phyloP scores from a whole-genome alignment of 1,140 invertebrate genomes.

The Carposina sasakii region DNA sequence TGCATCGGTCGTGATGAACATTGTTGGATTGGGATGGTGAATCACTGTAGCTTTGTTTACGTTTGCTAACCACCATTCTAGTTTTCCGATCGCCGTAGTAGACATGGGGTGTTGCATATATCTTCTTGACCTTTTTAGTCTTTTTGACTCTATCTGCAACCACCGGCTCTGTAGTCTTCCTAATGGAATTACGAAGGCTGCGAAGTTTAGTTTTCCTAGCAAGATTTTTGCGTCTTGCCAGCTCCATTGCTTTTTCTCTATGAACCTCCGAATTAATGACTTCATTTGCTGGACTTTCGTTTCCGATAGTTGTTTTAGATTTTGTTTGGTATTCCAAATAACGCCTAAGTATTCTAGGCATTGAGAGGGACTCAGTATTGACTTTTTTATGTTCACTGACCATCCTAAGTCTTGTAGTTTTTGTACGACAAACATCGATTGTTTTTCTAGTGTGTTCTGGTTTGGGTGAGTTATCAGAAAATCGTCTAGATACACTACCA shows the following conservation, averaged over 20 bases:
- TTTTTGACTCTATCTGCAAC: neutral
- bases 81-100: too few species aligned
- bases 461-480: constrained; percentile 4
- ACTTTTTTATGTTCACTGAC: constrained; percentile 22
- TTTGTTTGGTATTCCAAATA: too few species aligned
- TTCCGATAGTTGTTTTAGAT: too few species aligned
- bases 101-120: too few species aligned
- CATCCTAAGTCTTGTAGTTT: constrained; percentile 22
- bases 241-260: too few species aligned
- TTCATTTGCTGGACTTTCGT: too few species aligned
- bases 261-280: too few species aligned
- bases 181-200: constrained; percentile 71
- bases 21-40: constrained; percentile 16
- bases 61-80: constrained; percentile 22
- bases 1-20: constrained; percentile 39
- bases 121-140: too few species aligned
- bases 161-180: constrained; percentile 27
- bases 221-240: too few species aligned
- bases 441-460: neutral
- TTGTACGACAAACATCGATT: constrained; percentile 8
- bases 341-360: constrained; percentile 20
- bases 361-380: constrained; percentile 16
- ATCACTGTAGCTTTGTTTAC: constrained; percentile 11
- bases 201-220: too few species aligned
- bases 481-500: too few species aligned